Percentiles rank a stretch among this genome's conserved stretches.
phyloP scores from a whole-genome alignment of 2,888 invertebrate species.

The Leptothorax acervorum region DNA sequence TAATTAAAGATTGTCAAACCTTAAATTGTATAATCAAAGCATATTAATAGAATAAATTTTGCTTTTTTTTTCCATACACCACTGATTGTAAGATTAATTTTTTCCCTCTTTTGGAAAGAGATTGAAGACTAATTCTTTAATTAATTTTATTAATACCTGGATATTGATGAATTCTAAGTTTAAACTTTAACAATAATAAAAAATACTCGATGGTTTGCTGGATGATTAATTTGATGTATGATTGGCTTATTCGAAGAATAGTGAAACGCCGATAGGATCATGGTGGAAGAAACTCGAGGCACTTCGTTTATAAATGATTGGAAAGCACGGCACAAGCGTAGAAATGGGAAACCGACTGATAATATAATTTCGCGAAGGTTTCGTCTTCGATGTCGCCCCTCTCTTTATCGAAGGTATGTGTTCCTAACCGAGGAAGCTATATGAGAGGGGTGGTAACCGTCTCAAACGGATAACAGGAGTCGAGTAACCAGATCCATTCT shows the following conservation, averaged over 20 bases:
- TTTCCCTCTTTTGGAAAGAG: no score
- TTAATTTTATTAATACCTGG: neutral
- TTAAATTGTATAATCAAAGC: neutral
- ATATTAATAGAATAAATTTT: neutral
- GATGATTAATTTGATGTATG: neutral
- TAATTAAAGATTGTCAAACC: neutral
- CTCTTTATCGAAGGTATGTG: conserved; percentile 59
- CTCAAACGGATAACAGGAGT: conserved; percentile 78
- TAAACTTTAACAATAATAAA: neutral
- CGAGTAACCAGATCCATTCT: conserved; percentile 76
- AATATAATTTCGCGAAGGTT: conserved; percentile 65
- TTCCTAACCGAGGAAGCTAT: conserved; percentile 69
- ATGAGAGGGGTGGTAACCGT: conserved; percentile 70
- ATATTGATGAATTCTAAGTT: neutral
- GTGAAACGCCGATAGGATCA: neutral
- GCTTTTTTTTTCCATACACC: neutral
- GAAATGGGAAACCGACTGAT: conserved; percentile 59
- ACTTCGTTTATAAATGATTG: conserved; percentile 51
- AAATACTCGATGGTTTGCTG: neutral
- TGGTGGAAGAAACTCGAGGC: neutral
- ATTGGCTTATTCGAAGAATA: neutral
- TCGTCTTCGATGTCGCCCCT: conserved; percentile 47
- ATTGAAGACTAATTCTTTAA: neutral
- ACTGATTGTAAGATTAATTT: neutral
- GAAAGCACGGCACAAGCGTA: conserved; percentile 16